Conservation (phyloP, 1,140 invertebrate genomes). For the Bombus terrestris region DNA sequence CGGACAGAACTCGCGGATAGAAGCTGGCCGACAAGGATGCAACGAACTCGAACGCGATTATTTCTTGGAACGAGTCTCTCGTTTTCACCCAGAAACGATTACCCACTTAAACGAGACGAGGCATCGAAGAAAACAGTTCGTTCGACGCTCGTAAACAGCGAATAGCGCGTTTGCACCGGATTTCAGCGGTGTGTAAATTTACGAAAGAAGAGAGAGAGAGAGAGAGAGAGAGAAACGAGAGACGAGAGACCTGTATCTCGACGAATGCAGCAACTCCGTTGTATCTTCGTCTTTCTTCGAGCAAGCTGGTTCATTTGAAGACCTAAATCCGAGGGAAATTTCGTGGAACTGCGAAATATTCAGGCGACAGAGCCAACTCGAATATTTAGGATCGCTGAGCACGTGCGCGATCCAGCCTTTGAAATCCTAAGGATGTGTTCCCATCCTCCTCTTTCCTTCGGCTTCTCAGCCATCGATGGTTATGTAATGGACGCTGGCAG, state of each 20-base stretch:
- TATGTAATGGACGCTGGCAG: slow-evolving; percentile 25
- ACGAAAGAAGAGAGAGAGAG: background rate
- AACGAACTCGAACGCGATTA: background rate
- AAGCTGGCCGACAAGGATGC: background rate
- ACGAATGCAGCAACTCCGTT: background rate
- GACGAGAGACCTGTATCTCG: background rate
- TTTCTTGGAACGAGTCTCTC: slow-evolving; percentile 24
- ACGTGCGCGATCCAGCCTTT: slow-evolving; percentile 34
- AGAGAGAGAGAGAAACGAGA: background rate
- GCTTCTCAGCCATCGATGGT: background rate
- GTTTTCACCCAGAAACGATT: slow-evolving; percentile 40
- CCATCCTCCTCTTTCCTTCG: background rate
- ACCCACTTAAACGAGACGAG: slow-evolving; percentile 24
- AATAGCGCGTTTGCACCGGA: background rate
- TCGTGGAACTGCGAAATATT: slow-evolving; percentile 27
- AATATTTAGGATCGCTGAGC: slow-evolving; percentile 36
- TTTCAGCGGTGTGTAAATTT: background rate
- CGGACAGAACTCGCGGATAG: too few relatives aligned
- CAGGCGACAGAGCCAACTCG: slow-evolving; percentile 10
- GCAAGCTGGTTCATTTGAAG: background rate
- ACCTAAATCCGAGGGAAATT: slow-evolving; percentile 13
- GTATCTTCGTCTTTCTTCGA: background rate
- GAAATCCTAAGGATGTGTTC: slow-evolving; percentile 24
- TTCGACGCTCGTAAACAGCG: background rate
- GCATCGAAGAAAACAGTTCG: slow-evolving; percentile 19